Evolutionary conservation across 2,113 vertebrate genomes (phyloP).

Genomic region (Bothrops jararaca): DNA sequence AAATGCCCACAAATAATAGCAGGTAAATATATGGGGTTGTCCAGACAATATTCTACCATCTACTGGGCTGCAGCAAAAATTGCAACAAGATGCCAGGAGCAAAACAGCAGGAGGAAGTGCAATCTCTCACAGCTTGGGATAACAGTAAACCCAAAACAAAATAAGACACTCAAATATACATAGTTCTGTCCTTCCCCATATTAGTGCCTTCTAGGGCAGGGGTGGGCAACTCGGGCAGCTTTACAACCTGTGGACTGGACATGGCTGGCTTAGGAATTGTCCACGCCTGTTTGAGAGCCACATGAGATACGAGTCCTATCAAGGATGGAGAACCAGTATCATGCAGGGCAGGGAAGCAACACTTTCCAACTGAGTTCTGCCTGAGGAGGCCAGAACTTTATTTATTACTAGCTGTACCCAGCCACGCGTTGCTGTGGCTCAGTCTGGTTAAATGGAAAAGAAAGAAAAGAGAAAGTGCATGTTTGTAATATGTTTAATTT

Average conservation of each 20-base stretch:
- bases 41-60: not conserved
- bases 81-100: not conserved
- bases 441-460: too few species aligned
- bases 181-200: not conserved
- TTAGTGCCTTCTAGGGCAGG: not conserved
- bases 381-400: not conserved
- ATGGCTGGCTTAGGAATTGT: not conserved
- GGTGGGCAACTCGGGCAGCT: not conserved
- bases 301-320: not conserved
- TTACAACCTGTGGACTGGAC: not conserved
- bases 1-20: not conserved
- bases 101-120: not conserved
- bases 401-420: not conserved
- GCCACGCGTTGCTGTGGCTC: too few species aligned
- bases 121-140: too few species aligned
- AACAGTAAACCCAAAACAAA: not conserved
- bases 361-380: not conserved
- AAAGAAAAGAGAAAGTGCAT: too few species aligned
- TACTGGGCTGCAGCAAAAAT: constrained; percentile 13
- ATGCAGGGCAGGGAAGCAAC: not conserved
- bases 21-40: not conserved
- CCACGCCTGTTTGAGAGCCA: not conserved
- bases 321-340: not conserved
- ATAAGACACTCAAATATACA: not conserved
- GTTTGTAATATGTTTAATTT: too few species aligned